Base-by-base conservation (phyloP, 1,140 invertebrate genomes). In the Bombyx mandarina region DNA sequence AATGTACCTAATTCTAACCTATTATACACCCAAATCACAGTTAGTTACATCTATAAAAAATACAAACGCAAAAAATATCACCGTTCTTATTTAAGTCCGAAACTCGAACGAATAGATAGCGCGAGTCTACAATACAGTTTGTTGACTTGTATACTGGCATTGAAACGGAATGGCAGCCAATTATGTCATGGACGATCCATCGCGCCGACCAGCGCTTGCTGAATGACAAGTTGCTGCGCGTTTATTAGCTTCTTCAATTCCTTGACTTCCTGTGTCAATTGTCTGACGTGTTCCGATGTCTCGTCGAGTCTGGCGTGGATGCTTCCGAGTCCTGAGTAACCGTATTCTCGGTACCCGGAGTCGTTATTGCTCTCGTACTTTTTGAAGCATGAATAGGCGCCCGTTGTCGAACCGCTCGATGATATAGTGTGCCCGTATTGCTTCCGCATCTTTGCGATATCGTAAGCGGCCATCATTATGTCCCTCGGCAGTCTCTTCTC, bases 401-500 rank as follows among this genome's bases (percentile, higher is more conserved):
- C 89, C 9, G 88, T 88, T 3, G 87, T 88, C 0, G 90, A 90
- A 12, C 89, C 90, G 55, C 88, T 89, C 0, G 91, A 91, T 3
- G 91, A 91, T 61, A 92, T 89, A 0, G 91, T 92, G 59, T 92
- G 90, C 0, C 91, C 91, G 58, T 91, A 91, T 52, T 92, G 89
- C 66, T 93, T 93, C 7, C 92, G 85, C 77, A 92, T 90, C 69
- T 93, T 93, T 0, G 93, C 93, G 43, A 94, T 91, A 59, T 94
- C 92, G 62, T 94, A 92, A 5, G 93, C 93, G 7, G 92, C 90
- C 79, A 91, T 90, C 66, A 95, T 90, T 58, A 95, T 91, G 54
- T 95, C 93, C 26, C 90, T 88, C 0, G 94, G 94, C 22, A 96
- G 71, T 35, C 94, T 90, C 69, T 93, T 95, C 71, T 95, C 94